Conservation (phyloP, 2,888 invertebrate genomes). For the Amphipyra tragopoginis region DNA sequence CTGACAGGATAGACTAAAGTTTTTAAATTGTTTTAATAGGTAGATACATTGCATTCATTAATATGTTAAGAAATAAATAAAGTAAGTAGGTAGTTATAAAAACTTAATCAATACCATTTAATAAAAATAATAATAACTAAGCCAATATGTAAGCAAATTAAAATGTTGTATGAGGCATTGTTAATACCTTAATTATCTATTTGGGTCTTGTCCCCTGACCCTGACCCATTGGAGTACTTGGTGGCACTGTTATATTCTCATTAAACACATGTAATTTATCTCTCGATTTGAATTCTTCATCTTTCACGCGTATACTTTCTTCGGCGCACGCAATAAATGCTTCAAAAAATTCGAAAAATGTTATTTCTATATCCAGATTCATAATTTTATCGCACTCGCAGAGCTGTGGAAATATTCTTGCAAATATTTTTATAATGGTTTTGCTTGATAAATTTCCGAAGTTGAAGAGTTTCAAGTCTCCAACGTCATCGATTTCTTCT, state of each 20-base stretch:
- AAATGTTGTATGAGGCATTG: too few species aligned
- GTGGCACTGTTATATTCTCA: slow-evolving; percentile 30
- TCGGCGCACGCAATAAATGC: slow-evolving; percentile 83
- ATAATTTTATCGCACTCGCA: slow-evolving; percentile 74
- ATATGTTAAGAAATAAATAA: too few species aligned
- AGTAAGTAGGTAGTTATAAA: too few species aligned
- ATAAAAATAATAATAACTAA: too few species aligned
- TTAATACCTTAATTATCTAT: not conserved
- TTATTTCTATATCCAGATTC: slow-evolving; percentile 86
- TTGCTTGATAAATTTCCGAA: slow-evolving; percentile 78
- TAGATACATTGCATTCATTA: too few species aligned
- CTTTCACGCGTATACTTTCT: slow-evolving; percentile 75
- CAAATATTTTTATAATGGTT: slow-evolving; percentile 74
- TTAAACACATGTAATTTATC: slow-evolving; percentile 52
- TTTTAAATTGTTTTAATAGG: too few species aligned
- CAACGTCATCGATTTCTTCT: slow-evolving; percentile 37
- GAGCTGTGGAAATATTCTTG: slow-evolving; percentile 86
- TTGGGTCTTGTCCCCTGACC: slow-evolving; percentile 26
- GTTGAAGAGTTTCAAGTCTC: slow-evolving; percentile 74
- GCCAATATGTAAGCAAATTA: too few species aligned
- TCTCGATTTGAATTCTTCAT: slow-evolving; percentile 67
- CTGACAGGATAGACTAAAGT: too few species aligned
- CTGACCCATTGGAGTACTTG: slow-evolving; percentile 27
- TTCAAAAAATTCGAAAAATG: slow-evolving; percentile 91
- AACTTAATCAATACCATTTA: too few species aligned